Percentiles rank a stretch among this genome's conserved stretches.
These are phyloP conservation scores for Brachymystax lenok DNA, from an alignment of 2,797 vertebrate genomes.

Conservation along the genomic window DNA sequence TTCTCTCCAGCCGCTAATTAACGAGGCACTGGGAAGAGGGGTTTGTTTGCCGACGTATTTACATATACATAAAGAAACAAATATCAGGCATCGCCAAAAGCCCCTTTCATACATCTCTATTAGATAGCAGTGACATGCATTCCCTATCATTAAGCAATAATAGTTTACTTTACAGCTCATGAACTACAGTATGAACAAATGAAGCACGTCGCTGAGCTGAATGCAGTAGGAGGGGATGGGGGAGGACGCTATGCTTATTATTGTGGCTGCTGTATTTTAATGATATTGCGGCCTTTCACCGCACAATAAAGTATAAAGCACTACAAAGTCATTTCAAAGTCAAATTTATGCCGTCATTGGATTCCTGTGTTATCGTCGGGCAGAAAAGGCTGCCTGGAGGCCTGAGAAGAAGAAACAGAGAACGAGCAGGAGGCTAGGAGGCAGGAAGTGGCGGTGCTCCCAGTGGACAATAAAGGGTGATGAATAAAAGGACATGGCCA, in stretches of 20 bases:
- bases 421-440: constrained; percentile 44
- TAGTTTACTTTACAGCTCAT: constrained; percentile 84
- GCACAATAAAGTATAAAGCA: constrained; percentile 66
- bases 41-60: constrained; percentile 75
- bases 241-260: constrained; percentile 59
- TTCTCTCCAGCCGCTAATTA: constrained; percentile 77
- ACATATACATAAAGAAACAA: constrained; percentile 79
- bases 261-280: constrained; percentile 75
- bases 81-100: constrained; percentile 68
- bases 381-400: constrained; percentile 57
- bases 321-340: constrained; percentile 78
- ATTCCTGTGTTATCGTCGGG: constrained; percentile 64
- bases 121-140: constrained; percentile 76
- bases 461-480: constrained; percentile 52
- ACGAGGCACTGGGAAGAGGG: constrained; percentile 66
- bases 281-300: constrained; percentile 64
- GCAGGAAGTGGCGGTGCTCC: constrained; percentile 56
- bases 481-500: constrained; percentile 60
- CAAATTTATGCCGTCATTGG: constrained; percentile 72
- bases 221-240: constrained; percentile 39
- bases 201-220: constrained; percentile 71
- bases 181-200: constrained; percentile 81
- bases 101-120: constrained; percentile 75
- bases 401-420: constrained; percentile 46
- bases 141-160: constrained; percentile 83